These are phyloP conservation scores for Dolomedes plantarius DNA, from an alignment of 2,888 invertebrate genomes.

Conservation along the genomic window DNA sequence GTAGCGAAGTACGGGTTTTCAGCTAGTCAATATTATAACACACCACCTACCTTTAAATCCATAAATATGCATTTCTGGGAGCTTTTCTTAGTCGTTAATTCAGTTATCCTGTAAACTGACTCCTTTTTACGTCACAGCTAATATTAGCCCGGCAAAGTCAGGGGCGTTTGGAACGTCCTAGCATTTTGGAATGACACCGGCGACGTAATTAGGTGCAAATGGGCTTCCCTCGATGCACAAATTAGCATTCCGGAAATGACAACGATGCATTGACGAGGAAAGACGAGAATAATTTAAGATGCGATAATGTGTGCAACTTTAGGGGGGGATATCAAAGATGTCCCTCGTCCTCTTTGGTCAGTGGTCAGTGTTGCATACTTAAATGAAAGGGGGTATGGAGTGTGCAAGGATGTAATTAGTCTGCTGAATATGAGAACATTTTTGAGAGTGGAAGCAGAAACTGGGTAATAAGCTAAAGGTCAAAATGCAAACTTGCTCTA, in stretches of 20 bases:
- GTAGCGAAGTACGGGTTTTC: too few relatives aligned
- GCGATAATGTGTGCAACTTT: slow-evolving; percentile 9
- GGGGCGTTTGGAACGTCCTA: background rate
- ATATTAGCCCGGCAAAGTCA: background rate
- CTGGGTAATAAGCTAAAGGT: background rate
- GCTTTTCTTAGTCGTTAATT: too few relatives aligned
- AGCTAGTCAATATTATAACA: too few relatives aligned
- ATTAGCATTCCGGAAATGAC: slow-evolving; percentile 69
- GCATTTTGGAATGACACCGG: slow-evolving; percentile 19
- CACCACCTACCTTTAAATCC: too few relatives aligned
- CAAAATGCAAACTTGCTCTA: too few relatives aligned
- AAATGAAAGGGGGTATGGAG: background rate
- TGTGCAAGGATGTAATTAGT: background rate
- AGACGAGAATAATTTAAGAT: slow-evolving; percentile 44
- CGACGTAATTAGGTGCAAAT: slow-evolving; percentile 71
- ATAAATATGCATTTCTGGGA: too few relatives aligned
- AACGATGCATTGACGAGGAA: slow-evolving; percentile 56
- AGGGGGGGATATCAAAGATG: slow-evolving; percentile 9
- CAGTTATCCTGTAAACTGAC: too few relatives aligned
- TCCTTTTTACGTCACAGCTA: slow-evolving; percentile 35
- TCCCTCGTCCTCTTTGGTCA: slow-evolving; percentile 1
- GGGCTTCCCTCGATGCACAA: slow-evolving; percentile 66
- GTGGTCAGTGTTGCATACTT: slow-evolving; percentile 39
- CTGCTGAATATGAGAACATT: background rate
- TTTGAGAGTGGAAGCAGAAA: background rate